Evolutionary conservation across 2,113 vertebrate genomes (phyloP), one percentile per base, ranked within the genome.

Genomic region (Pica pica): DNA sequence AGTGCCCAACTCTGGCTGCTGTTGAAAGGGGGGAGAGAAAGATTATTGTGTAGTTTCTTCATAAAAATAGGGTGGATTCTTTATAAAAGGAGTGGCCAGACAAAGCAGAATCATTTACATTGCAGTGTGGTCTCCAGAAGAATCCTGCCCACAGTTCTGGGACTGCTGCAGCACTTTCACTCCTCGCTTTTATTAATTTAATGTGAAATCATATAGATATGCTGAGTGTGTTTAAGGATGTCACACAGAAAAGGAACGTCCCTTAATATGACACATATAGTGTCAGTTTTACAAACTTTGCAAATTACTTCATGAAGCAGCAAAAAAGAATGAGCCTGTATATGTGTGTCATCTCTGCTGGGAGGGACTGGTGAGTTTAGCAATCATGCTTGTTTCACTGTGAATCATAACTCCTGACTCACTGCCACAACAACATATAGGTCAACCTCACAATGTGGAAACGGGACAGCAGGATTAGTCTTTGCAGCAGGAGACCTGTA

Each of bases 401-500:
- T 89, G 86, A 92, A 78, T 90, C 83, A 39, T 42, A 93, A 55
- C 68, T 80, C 63, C 73, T 93, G 79, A 92, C 59, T 96, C 93
- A 71, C 28, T 67, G 86, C 76, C 91, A 81, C 3, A 8, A 53
- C 42, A 53, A 81, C 18, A 37, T 26, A 33, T 24, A 41, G 86
- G 80, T 92, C 89, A 94, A 31, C 69, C 49, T 92, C 12, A 19
- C 33, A 44, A 4, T 2, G 44, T 87, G 49, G 52, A 67, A 78
- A 75, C 1, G 2, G 69, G 57, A 93, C 16, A 75, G 60, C 41
- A 87, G 61, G 49, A 82, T 60, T 52, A 78, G n/a, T n/a, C 26
- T 49, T 49, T 46, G 60, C 65, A 77, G 68, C 50, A 64, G 2
- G 10, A 81, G n/a, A 53, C 21, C 61, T 65, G 47, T 26, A 63